Conservation (phyloP, 2,888 invertebrate genomes). For the Xanthorhoe spadicearia region DNA sequence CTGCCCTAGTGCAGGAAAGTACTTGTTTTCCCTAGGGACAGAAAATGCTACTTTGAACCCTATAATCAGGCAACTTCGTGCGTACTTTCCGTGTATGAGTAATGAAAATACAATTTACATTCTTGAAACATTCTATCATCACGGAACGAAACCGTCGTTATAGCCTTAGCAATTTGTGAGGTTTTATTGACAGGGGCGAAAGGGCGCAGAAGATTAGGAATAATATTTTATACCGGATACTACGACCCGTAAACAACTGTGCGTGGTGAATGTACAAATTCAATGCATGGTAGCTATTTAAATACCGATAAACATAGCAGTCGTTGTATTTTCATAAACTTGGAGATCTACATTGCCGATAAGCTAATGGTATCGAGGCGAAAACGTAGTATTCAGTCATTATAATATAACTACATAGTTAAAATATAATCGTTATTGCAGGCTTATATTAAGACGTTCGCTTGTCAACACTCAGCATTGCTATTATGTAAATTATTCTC, state of each 20-base stretch:
- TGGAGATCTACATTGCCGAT: conserved; percentile 14
- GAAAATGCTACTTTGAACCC: no score
- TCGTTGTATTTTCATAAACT: conserved; percentile 11
- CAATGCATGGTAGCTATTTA: conserved; percentile 30
- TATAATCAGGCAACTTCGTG: no score
- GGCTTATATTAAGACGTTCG: not conserved
- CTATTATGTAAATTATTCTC: conserved; percentile 3
- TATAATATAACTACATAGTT: no score
- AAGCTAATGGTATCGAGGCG: conserved; percentile 15
- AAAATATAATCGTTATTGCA: conserved; percentile 4
- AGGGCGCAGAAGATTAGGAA: conserved; percentile 40
- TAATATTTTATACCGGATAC: conserved; percentile 42
- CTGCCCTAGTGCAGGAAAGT: no score
- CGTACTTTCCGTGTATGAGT: no score
- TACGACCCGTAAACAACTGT: conserved; percentile 36
- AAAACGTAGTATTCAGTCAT: conserved; percentile 9
- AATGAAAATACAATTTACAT: conserved; percentile 45
- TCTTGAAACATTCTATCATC: conserved; percentile 45
- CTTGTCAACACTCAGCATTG: not conserved
- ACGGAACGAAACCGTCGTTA: conserved; percentile 42
- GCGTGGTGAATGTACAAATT: conserved; percentile 35
- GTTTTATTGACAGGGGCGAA: conserved; percentile 45
- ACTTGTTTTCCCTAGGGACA: no score
- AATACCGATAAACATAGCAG: conserved; percentile 9
- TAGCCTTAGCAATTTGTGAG: conserved; percentile 41